These are phyloP conservation scores for Rachycentron canadum DNA, from an alignment of 2,797 vertebrate genomes.

Conservation along the genomic window DNA sequence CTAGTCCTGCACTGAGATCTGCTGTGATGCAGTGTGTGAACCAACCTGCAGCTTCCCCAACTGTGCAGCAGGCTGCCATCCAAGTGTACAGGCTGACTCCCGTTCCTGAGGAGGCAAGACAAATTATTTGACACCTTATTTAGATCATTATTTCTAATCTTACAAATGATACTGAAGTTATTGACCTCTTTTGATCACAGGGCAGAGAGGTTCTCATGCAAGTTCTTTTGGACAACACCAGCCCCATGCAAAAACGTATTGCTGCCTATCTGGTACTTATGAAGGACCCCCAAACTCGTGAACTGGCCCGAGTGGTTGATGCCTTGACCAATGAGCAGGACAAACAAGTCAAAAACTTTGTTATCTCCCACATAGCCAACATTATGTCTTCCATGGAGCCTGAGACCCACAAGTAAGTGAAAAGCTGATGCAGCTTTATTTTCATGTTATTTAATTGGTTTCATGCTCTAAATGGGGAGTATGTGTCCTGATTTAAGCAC, in stretches of 20 bases:
- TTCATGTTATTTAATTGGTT: background rate
- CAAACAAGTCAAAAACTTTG: conserved; percentile 91
- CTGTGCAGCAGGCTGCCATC: conserved; percentile 94
- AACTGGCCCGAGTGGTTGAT: conserved; percentile 83
- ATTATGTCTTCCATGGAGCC: conserved; percentile 88
- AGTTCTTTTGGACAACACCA: conserved; percentile 81
- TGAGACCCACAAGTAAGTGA: conserved; percentile 86
- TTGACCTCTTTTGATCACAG: conserved; percentile 75
- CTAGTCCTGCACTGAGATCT: conserved; percentile 85
- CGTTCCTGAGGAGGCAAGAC: conserved; percentile 88
- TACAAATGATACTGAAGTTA: background rate
- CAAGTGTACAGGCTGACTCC: conserved; percentile 91
- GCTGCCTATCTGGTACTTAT: conserved; percentile 95
- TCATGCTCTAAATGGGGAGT: background rate
- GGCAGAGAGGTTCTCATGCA: conserved; percentile 85
- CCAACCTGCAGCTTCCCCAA: conserved; percentile 81
- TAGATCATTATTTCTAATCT: background rate
- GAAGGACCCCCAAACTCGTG: conserved; percentile 86
- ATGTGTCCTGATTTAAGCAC: background rate
- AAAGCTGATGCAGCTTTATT: background rate
- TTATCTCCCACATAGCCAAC: conserved; percentile 92
- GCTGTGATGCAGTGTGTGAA: conserved; percentile 89
- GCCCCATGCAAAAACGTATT: conserved; percentile 90
- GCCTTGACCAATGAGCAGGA: conserved; percentile 84
- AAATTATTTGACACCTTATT: conserved; percentile 2